Base-by-base conservation (phyloP, 2,888 invertebrate genomes). In the Cantharis rufa region DNA sequence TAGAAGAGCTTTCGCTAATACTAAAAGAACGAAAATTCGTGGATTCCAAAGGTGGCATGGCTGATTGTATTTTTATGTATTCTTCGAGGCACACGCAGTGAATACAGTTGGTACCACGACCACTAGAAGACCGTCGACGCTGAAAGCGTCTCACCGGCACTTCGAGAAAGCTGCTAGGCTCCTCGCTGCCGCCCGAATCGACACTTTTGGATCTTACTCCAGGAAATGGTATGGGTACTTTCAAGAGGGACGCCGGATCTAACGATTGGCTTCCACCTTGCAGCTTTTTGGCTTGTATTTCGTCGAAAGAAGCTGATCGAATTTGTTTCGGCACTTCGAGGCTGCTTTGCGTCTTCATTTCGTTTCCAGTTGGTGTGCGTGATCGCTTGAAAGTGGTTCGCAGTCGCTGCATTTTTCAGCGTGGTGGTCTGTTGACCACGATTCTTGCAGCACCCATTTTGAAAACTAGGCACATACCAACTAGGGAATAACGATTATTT, bases 321-420 rank as follows among this genome's bases (percentile, higher is more conserved):
- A 96, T 94, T 91, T 95, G 95, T 87, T 95, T 95, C 82, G 96
- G 96, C 84, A 96, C 95, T 88, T 96, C 96, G 84, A 96, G 92
- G 89, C 95, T 96, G 89, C 95, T 95, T 88, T 96, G 96, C 82
- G 94, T 94, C 91, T 96, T 96, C 95, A 96, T 96, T 89, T 96
- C 96, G 86, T 94, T 94, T 82, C 95, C 95, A 80, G 95, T 96
- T 80, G 96, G 96, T 82, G 96, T 96, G 86, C 94, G 93, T 88
- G 95, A 95, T 87, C 96, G 92, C 89, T 94, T 95, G 91, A 96
- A 95, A 81, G 95, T 95, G 88, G 94, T 94, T 87, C 95, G 93
- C 90, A 96, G 91, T 87, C 92, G 92, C 90, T 94, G 93, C 94
- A 94, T 94, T 87, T 80, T 82, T 84, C 81, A 84, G 82, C 83